Evolutionary conservation across 1,140 invertebrate genomes (phyloP).

Genomic region (Anthonomus grandis): DNA sequence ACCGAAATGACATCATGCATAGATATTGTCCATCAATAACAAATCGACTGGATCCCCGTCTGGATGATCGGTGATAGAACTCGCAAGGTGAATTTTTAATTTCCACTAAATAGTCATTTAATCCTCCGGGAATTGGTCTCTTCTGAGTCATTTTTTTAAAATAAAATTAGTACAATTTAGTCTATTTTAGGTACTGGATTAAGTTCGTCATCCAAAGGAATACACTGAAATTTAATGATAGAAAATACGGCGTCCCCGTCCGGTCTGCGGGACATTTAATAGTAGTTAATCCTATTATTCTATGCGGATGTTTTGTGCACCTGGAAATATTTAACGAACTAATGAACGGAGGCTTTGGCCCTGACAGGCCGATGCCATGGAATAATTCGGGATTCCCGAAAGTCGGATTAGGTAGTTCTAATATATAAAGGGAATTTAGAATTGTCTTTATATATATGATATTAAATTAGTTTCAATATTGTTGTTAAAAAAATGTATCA

Average conservation of each 20-base stretch:
- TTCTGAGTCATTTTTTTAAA: too few relatives aligned
- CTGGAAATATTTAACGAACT: constrained; percentile 13
- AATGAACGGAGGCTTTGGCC: constrained; percentile 4
- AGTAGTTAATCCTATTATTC: constrained; percentile 9
- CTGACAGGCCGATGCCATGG: neutral
- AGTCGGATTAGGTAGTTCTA: constrained; percentile 4
- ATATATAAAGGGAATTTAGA: too few relatives aligned
- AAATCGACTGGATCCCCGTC: constrained; percentile 18
- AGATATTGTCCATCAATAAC: constrained; percentile 27
- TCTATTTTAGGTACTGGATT: too few relatives aligned
- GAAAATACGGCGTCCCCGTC: constrained; percentile 6
- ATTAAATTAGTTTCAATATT: too few relatives aligned
- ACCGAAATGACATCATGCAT: constrained; percentile 29
- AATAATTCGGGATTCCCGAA: neutral
- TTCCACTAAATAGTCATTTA: too few relatives aligned
- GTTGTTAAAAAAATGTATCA: too few relatives aligned
- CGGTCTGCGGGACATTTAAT: constrained; percentile 7
- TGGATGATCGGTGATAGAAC: constrained; percentile 15
- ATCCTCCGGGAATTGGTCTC: too few relatives aligned
- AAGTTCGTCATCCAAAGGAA: constrained; percentile 1
- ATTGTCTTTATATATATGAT: too few relatives aligned
- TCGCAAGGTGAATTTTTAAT: constrained; percentile 24
- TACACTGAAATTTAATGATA: constrained; percentile 3
- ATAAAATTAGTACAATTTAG: too few relatives aligned
- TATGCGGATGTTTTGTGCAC: constrained; percentile 6